Conservation (phyloP, 1,140 invertebrate species). For the Listronotus oregonensis region DNA sequence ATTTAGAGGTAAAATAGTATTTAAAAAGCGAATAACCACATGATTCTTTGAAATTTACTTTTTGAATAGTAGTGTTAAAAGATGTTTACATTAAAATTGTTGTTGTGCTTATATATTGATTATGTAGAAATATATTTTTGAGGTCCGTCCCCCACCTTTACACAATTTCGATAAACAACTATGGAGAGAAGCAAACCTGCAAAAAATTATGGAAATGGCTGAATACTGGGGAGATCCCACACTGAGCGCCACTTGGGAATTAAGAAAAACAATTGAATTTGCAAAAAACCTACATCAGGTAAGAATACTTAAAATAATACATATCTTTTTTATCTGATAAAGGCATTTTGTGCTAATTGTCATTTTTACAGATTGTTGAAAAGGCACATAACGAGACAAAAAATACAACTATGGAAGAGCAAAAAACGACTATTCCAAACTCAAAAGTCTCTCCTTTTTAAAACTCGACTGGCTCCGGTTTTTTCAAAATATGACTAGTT, state of each 20-base stretch:
- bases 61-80: no score
- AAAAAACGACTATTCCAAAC: conserved; percentile 11
- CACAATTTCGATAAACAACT: neutral
- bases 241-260: conserved; percentile 3
- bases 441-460: conserved; percentile 16
- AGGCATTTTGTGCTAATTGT: no score
- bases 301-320: neutral
- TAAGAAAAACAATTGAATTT: conserved; percentile 22
- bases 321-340: no score
- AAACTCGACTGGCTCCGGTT: conserved; percentile 37
- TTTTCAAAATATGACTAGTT: conserved; percentile 31
- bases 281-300: conserved; percentile 12
- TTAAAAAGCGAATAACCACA: no score
- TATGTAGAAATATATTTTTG: no score
- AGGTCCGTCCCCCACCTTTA: neutral
- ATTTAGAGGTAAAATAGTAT: conserved; percentile 21
- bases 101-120: no score
- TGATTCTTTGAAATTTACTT: no score
- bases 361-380: conserved; percentile 22
- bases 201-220: conserved; percentile 12
- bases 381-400: conserved; percentile 9
- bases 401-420: neutral
- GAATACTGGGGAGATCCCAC: conserved; percentile 7
- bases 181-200: conserved; percentile 6
- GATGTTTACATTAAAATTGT: no score